A percentile compares a stretch with the other conserved stretches of the same genome.
phyloP scores from a whole-genome alignment of 2,113 vertebrate genomes.

The Pomatorhinus ruficollis region DNA sequence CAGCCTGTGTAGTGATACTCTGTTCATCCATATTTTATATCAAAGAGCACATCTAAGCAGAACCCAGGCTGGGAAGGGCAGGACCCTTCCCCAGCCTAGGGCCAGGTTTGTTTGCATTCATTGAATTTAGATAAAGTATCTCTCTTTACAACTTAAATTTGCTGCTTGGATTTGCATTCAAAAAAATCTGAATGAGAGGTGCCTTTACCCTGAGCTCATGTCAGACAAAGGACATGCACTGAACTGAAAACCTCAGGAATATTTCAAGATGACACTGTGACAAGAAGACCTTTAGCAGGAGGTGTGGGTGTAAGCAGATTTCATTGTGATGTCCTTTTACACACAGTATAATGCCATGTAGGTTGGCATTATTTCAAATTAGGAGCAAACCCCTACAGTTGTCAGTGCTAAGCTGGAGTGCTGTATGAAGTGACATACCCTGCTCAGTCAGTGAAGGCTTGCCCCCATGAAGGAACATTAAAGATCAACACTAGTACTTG shows the following conservation, averaged over 20 bases:
- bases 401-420: background rate
- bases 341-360: background rate
- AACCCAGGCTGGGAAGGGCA: background rate
- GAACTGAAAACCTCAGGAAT: background rate
- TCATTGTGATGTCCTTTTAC: background rate
- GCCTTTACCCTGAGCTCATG: background rate
- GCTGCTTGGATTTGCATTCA: background rate
- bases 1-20: background rate
- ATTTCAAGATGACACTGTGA: background rate
- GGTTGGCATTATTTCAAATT: background rate
- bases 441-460: background rate
- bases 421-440: accelerated
- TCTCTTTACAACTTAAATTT: background rate
- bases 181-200: background rate
- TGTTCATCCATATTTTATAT: background rate
- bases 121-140: background rate
- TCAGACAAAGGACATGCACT: background rate
- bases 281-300: background rate
- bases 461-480: background rate
- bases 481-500: background rate
- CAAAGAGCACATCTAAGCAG: background rate
- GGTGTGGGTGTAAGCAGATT: background rate
- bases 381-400: background rate
- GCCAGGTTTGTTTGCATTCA: background rate
- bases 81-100: background rate